These are phyloP conservation scores for Drosophila greeni DNA, from an alignment of 2,888 invertebrate genomes.

Conservation along the genomic window DNA sequence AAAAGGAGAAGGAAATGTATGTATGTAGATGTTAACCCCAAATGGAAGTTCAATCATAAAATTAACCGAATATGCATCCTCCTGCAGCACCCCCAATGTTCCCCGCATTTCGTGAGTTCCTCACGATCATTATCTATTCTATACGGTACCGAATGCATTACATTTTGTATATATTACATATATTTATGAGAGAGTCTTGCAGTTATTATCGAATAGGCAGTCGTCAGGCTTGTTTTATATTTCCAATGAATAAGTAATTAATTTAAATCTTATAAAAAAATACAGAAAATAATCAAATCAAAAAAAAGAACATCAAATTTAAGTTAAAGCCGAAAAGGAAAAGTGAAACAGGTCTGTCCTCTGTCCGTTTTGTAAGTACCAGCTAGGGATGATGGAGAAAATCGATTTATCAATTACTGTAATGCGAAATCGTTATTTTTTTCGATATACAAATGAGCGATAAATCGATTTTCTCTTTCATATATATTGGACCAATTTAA, in stretches of 20 bases:
- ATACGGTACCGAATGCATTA: constrained; percentile 6
- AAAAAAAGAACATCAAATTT: too few relatives aligned
- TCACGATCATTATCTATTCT: not conserved
- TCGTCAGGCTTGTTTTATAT: not conserved
- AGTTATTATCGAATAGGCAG: not conserved
- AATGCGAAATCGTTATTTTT: not conserved
- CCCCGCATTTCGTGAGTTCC: constrained; percentile 1
- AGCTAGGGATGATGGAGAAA: not conserved
- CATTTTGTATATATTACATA: constrained; percentile 4
- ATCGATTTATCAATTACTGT: not conserved
- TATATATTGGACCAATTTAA: not conserved
- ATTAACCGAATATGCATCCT: constrained; percentile 9
- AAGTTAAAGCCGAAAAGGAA: not conserved
- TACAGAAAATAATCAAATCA: too few relatives aligned
- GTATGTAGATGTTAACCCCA: constrained; percentile 13
- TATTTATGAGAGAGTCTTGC: constrained; percentile 4
- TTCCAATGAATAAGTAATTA: too few relatives aligned
- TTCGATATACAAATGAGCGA: not conserved
- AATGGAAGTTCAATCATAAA: constrained; percentile 5
- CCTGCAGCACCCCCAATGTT: not conserved
- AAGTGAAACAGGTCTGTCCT: not conserved
- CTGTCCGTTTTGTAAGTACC: not conserved
- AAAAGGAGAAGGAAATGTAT: constrained; percentile 1
- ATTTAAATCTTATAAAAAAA: not conserved
- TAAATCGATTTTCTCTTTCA: not conserved